Percentiles rank a stretch among this genome's conserved stretches.
Evolutionary conservation across 2,888 invertebrate species (phyloP).

Genomic region (Synanthedon tipuliformis): DNA sequence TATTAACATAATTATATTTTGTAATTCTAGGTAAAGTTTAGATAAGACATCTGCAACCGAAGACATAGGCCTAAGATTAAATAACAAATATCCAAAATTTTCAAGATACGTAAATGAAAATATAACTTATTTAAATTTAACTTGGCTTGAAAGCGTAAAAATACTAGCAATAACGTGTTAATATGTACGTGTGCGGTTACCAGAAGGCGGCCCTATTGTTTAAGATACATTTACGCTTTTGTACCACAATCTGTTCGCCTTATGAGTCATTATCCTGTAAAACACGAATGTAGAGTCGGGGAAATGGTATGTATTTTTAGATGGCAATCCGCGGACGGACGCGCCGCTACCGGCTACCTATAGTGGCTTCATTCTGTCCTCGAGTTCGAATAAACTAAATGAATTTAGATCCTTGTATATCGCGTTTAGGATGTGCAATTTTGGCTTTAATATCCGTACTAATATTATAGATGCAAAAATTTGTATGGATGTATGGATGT

Average conservation of each 20-base stretch:
- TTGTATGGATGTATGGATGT: too few species aligned
- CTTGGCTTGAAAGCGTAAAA: background rate
- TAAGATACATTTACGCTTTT: constrained; percentile 27
- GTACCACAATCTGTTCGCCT: constrained; percentile 25
- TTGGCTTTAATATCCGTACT: too few species aligned
- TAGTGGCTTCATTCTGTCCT: constrained; percentile 20
- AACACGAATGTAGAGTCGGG: constrained; percentile 47
- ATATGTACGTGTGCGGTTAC: background rate
- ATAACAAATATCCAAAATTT: too few species aligned
- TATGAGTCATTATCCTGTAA: constrained; percentile 63
- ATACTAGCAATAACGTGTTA: background rate
- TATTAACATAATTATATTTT: too few species aligned
- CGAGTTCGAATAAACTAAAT: constrained; percentile 15
- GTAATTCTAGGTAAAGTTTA: too few species aligned
- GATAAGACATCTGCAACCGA: too few species aligned
- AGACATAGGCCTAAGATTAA: too few species aligned
- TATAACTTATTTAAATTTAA: too few species aligned
- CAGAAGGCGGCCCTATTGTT: constrained; percentile 18
- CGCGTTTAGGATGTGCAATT: background rate
- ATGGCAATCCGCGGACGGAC: constrained; percentile 39
- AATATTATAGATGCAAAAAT: too few species aligned
- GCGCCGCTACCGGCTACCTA: constrained; percentile 22
- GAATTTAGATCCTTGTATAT: background rate
- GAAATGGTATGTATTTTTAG: constrained; percentile 59
- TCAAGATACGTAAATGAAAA: too few species aligned